Percentiles rank a stretch among this genome's conserved stretches.
Conservation (phyloP, 1,140 invertebrate species). For the Leptinotarsa undecemlineata region DNA sequence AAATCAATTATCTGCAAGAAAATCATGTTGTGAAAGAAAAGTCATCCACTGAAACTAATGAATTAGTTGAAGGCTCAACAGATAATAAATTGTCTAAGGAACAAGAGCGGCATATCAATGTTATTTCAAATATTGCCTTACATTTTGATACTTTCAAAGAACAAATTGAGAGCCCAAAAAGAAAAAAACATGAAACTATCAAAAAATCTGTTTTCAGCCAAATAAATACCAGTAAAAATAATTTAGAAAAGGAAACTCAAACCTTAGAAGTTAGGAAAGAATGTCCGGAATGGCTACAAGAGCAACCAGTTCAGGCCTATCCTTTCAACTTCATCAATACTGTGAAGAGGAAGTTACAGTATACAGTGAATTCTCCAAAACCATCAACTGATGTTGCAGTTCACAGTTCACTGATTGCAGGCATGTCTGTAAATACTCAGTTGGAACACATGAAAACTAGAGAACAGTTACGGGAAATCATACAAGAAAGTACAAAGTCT, state of each 20-base stretch:
- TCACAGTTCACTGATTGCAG: conserved; percentile 40
- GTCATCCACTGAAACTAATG: neutral
- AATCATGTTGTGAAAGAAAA: neutral
- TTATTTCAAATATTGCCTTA: conserved; percentile 24
- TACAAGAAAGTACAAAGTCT: conserved; percentile 20
- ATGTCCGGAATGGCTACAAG: conserved; percentile 41
- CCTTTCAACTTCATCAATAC: conserved; percentile 55
- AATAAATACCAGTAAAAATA: neutral
- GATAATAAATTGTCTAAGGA: neutral
- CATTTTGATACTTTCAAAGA: neutral
- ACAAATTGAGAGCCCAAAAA: neutral
- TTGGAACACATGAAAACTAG: neutral
- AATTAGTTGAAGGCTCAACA: neutral
- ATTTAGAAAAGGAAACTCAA: conserved; percentile 36
- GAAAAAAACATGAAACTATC: neutral
- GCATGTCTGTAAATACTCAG: neutral
- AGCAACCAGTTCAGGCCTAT: conserved; percentile 36
- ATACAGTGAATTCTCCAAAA: conserved; percentile 39
- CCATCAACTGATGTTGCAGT: conserved; percentile 42
- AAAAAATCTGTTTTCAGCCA: neutral
- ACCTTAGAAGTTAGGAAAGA: conserved; percentile 15
- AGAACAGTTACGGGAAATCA: conserved; percentile 11
- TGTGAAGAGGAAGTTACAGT: conserved; percentile 49
- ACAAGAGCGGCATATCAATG: neutral
- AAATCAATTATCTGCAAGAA: neutral